These are phyloP conservation scores for Epirrhoe alternata DNA, from an alignment of 2,888 invertebrate species.

Conservation along the genomic window DNA sequence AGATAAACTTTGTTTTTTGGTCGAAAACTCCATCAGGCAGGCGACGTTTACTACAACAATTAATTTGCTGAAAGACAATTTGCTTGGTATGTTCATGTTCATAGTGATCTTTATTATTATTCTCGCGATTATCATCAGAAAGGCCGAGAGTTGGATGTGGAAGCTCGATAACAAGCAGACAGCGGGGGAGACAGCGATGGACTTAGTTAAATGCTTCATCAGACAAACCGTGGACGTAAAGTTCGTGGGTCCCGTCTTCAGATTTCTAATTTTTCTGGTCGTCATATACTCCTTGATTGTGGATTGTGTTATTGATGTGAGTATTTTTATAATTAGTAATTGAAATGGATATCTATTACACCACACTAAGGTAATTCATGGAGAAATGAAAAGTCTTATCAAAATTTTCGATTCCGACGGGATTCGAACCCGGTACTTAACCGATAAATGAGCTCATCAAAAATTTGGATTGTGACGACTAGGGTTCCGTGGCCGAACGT, in stretches of 20 bases:
- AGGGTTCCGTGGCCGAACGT: too few species aligned
- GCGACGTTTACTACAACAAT: slow-evolving; percentile 76
- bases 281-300: slow-evolving; percentile 74
- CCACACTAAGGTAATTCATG: too few species aligned
- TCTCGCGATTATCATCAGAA: slow-evolving; percentile 58
- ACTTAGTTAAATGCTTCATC: slow-evolving; percentile 73
- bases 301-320: slow-evolving; percentile 78
- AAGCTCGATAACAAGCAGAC: slow-evolving; percentile 55
- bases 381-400: too few species aligned
- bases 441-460: too few species aligned
- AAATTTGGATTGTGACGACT: too few species aligned
- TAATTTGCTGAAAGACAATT: slow-evolving; percentile 64
- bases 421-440: too few species aligned
- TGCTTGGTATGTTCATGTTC: slow-evolving; percentile 61
- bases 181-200: slow-evolving; percentile 58
- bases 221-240: slow-evolving; percentile 73
- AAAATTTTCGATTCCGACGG: too few species aligned
- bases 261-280: slow-evolving; percentile 62
- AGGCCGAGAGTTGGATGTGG: slow-evolving; percentile 61
- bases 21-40: slow-evolving; percentile 78
- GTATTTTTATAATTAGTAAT: slow-evolving; percentile 46
- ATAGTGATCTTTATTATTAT: slow-evolving; percentile 58
- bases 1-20: slow-evolving; percentile 84
- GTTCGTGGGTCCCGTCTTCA: slow-evolving; percentile 69
- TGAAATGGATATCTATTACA: too few species aligned